phyloP scores from a whole-genome alignment of 2,797 vertebrate genomes.

The Etheostoma nigrum region DNA sequence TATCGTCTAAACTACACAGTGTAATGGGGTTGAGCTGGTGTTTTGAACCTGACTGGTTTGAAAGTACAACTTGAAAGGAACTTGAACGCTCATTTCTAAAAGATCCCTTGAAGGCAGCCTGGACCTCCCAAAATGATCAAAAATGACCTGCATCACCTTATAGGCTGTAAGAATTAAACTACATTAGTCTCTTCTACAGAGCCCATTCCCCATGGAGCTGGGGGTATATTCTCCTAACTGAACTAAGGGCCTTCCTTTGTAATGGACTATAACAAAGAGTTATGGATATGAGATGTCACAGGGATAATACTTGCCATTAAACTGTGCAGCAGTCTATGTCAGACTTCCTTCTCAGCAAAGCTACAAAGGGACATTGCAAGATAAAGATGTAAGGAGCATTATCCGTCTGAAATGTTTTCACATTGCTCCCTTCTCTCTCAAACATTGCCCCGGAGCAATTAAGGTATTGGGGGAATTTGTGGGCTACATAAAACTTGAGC shows the following conservation, averaged over 20 bases:
- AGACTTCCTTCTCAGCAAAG: conserved; percentile 51
- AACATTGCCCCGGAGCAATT: conserved; percentile 70
- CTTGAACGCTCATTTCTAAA: conserved; percentile 39
- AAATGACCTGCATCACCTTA: conserved; percentile 60
- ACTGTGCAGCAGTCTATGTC: conserved; percentile 62
- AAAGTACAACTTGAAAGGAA: conserved; percentile 36
- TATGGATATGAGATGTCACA: conserved; percentile 80
- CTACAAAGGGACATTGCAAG: conserved; percentile 46
- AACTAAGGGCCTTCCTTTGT: conserved; percentile 70
- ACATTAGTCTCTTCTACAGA: conserved; percentile 62
- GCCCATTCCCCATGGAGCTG: conserved; percentile 46
- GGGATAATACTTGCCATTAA: conserved; percentile 74
- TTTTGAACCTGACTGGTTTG: conserved; percentile 48
- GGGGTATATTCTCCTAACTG: conserved; percentile 62
- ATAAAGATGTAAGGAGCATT: conserved; percentile 60
- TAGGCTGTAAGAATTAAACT: conserved; percentile 71
- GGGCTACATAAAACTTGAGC: conserved; percentile 69
- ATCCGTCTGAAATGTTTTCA: conserved; percentile 56
- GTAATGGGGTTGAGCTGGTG: conserved; percentile 36
- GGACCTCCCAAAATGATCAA: conserved; percentile 58
- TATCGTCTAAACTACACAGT: conserved; percentile 48
- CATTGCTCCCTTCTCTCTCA: conserved; percentile 40
- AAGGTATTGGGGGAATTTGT: conserved; percentile 72
- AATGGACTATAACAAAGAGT: conserved; percentile 81
- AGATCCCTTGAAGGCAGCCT: conserved; percentile 48